phyloP scores from a whole-genome alignment of 2,888 invertebrate genomes.

The Nomada goodeniana region DNA sequence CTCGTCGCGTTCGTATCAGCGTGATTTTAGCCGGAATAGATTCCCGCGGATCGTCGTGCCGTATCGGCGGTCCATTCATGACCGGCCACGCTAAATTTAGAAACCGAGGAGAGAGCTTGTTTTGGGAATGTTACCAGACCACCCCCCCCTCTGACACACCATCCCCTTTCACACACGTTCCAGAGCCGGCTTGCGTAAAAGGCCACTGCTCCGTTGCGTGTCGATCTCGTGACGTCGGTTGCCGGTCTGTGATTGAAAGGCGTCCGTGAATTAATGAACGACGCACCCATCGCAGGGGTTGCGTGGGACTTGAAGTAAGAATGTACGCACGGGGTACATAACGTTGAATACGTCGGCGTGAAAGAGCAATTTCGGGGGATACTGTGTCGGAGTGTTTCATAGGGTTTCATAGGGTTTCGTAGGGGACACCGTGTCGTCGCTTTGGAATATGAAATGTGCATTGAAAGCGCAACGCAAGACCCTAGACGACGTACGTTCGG shows the following conservation, averaged over 20 bases:
- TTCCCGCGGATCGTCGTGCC: conserved; percentile 35
- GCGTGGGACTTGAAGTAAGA: too few species aligned
- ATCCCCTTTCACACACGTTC: conserved; percentile 22
- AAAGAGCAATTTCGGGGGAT: too few species aligned
- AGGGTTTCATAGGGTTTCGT: too few species aligned
- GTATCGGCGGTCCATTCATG: conserved; percentile 71
- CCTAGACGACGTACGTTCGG: too few species aligned
- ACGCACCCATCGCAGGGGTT: too few species aligned
- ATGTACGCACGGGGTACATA: too few species aligned
- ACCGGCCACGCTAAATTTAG: conserved; percentile 71
- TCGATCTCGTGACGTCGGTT: conserved; percentile 45
- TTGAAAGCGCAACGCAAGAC: too few species aligned
- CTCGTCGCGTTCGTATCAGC: conserved; percentile 21
- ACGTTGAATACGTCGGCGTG: too few species aligned
- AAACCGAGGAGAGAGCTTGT: conserved; percentile 62
- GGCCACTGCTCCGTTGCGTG: conserved; percentile 55
- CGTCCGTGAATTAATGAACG: background rate
- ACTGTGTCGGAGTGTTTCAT: too few species aligned
- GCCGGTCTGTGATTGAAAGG: conserved; percentile 9
- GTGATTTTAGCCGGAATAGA: conserved; percentile 55
- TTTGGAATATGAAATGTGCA: too few species aligned
- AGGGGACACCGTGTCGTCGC: too few species aligned
- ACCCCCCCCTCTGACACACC: conserved; percentile 30
- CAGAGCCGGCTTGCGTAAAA: conserved; percentile 47
- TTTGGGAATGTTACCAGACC: conserved; percentile 61